These are phyloP conservation scores for Batillaria attramentaria DNA, from an alignment of 1,140 invertebrate genomes.

Conservation along the genomic window DNA sequence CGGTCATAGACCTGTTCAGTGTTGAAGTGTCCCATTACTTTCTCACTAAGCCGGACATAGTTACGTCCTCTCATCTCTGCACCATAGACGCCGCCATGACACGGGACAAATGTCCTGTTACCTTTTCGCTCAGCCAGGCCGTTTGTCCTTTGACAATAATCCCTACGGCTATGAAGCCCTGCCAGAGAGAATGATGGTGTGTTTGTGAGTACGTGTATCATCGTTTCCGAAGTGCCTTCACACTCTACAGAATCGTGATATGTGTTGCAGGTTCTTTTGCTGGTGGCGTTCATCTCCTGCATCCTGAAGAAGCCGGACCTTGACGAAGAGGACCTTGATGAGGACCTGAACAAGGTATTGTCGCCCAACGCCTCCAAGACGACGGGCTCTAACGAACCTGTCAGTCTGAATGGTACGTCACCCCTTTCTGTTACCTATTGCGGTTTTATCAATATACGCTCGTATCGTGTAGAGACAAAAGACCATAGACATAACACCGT, in stretches of 20 bases:
- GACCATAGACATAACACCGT: too few species aligned
- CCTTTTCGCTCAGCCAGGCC: too few species aligned
- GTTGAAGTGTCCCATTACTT: too few species aligned
- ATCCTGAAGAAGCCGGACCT: conserved; percentile 74
- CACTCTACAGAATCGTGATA: conserved; percentile 70
- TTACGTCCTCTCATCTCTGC: too few species aligned
- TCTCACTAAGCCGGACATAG: too few species aligned
- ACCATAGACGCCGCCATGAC: background rate
- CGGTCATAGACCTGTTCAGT: too few species aligned
- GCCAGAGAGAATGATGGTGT: background rate
- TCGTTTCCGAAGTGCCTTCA: conserved; percentile 67
- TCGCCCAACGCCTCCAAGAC: conserved; percentile 52
- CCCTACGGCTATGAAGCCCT: background rate
- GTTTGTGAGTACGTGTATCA: conserved; percentile 7
- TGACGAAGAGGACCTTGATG: conserved; percentile 71
- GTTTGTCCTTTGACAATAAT: background rate
- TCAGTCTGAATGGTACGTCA: conserved; percentile 37
- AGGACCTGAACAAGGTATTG: conserved; percentile 57
- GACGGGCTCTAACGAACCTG: too few species aligned
- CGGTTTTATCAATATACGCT: too few species aligned
- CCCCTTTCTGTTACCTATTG: too few species aligned
- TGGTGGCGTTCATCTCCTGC: conserved; percentile 74
- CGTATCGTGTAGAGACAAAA: too few species aligned
- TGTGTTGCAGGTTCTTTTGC: conserved; percentile 69
- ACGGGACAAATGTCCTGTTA: background rate